phyloP scores from a whole-genome alignment of 2,113 vertebrate species.

The Muscicapa adusta region DNA sequence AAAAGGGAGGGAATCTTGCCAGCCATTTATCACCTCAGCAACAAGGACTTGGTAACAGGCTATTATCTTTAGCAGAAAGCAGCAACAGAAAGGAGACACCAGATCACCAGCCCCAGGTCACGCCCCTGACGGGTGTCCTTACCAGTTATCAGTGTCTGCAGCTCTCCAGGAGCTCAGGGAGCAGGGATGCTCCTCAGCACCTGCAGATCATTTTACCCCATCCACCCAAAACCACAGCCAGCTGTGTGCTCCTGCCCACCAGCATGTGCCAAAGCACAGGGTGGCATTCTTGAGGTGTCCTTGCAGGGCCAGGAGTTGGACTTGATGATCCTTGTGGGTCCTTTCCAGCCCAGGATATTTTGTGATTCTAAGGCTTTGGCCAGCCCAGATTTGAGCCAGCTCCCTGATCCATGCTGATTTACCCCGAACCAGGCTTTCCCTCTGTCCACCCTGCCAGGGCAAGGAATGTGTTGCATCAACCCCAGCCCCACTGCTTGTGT shows the following conservation, averaged over 20 bases:
- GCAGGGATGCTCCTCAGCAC: neutral
- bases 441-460: neutral
- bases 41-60: neutral
- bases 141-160: neutral
- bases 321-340: neutral
- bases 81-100: slow-evolving; percentile 7
- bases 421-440: neutral
- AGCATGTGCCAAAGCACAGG: rapidly evolving
- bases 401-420: neutral
- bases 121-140: neutral
- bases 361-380: neutral
- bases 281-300: neutral
- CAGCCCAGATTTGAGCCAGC: neutral
- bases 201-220: neutral
- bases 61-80: neutral
- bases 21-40: neutral
- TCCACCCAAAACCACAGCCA: neutral
- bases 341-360: neutral
- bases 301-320: neutral
- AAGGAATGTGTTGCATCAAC: neutral
- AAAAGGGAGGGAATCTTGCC: neutral
- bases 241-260: neutral
- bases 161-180: neutral
- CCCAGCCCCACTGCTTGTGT: neutral
- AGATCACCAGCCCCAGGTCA: neutral